A percentile compares a stretch with the other conserved stretches of the same genome.
These are phyloP conservation scores for Drosophila rellima DNA, from an alignment of 2,888 invertebrate genomes.

Conservation along the genomic window DNA sequence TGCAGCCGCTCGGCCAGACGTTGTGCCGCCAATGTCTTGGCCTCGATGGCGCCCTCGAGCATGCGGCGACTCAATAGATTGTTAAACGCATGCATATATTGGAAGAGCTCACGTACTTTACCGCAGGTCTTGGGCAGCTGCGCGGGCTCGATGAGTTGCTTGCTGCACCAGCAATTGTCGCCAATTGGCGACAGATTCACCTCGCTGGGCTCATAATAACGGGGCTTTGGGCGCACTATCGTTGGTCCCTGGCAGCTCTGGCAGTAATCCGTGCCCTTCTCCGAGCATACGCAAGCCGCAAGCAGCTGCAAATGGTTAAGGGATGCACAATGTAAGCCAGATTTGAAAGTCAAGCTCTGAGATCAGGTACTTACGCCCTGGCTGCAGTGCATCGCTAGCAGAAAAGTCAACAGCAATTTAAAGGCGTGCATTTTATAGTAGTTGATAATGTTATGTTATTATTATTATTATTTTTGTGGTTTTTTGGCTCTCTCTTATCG, in stretches of 20 bases:
- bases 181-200: constrained; percentile 80
- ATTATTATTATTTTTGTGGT: background rate
- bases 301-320: constrained; percentile 56
- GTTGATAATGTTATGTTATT: background rate
- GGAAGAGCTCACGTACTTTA: constrained; percentile 83
- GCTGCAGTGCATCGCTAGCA: constrained; percentile 56
- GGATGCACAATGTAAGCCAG: background rate
- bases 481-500: constrained; percentile 45
- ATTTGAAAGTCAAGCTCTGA: background rate
- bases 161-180: constrained; percentile 84
- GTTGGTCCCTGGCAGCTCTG: constrained; percentile 63
- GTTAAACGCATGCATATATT: constrained; percentile 77
- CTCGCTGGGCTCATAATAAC: constrained; percentile 62
- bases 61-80: constrained; percentile 77
- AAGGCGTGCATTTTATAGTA: constrained; percentile 42
- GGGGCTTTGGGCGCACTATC: constrained; percentile 69
- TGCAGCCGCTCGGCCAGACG: constrained; percentile 76
- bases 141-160: constrained; percentile 84
- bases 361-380: constrained; percentile 49
- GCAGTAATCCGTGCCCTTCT: constrained; percentile 80
- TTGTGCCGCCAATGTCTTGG: constrained; percentile 69
- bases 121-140: constrained; percentile 78
- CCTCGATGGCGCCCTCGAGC: constrained; percentile 72
- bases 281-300: constrained; percentile 82
- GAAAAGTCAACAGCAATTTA: constrained; percentile 52